phyloP scores from a whole-genome alignment of 2,888 invertebrate species.

The Aphidius colemani region DNA sequence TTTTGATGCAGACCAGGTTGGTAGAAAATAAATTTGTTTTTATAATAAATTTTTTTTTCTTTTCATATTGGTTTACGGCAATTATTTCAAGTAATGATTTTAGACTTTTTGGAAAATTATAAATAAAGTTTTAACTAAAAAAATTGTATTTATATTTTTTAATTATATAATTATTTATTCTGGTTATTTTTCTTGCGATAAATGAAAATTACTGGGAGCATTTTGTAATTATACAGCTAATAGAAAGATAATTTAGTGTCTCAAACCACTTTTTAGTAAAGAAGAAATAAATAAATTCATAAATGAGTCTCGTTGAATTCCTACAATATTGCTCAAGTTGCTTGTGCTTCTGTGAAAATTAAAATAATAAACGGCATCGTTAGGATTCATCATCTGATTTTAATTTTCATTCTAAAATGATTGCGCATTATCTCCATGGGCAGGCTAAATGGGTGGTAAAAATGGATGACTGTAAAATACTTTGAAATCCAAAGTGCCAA shows the following conservation, averaged over 20 bases:
- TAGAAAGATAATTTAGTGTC: conserved; percentile 61
- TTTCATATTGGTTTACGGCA: neutral
- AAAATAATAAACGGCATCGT: conserved; percentile 62
- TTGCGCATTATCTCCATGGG: conserved; percentile 57
- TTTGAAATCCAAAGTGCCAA: conserved; percentile 53
- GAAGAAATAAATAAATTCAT: neutral
- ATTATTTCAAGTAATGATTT: no score
- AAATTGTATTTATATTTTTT: neutral
- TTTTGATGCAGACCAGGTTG: no score
- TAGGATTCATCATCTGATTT: conserved; percentile 62
- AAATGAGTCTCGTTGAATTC: conserved; percentile 1
- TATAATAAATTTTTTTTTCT: no score
- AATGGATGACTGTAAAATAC: conserved; percentile 43
- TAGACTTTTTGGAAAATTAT: no score
- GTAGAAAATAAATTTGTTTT: no score
- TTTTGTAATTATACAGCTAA: conserved; percentile 62
- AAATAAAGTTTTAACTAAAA: no score
- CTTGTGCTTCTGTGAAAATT: conserved; percentile 54
- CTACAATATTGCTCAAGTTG: conserved; percentile 7
- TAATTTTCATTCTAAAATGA: conserved; percentile 61
- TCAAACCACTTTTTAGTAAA: conserved; percentile 46
- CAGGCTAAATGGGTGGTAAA: conserved; percentile 8
- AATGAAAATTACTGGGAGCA: conserved; percentile 61
- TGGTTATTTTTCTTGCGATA: conserved; percentile 44
- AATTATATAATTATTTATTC: neutral